Evolutionary conservation across 1,140 invertebrate genomes (phyloP), one percentile per base, ranked within the genome.

Genomic region (Gryllus bimaculatus): DNA sequence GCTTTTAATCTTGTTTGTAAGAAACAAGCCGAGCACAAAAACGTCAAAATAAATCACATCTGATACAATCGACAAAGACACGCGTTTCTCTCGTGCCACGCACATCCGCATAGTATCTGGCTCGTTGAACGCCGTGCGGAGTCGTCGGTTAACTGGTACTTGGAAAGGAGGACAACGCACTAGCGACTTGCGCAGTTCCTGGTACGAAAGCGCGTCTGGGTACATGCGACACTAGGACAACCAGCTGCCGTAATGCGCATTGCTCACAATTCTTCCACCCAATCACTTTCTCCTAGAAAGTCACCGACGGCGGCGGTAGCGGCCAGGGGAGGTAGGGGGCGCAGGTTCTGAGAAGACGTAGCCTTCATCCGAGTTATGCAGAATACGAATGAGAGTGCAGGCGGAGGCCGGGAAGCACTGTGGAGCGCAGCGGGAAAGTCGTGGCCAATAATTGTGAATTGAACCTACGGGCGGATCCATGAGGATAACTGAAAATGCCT

Each of bases 241-340:
- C 54, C 54, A 66, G 54, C 54, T 18, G 54, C 54, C 18, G 54
- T 18, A 66, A 66, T 66, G 54, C 54, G 10, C 7, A 18, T 66
- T 66, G 54, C 54, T 66, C 54, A 66, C 54, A 66, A 66, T 66
- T 66, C 54, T 66, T 66, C 54, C 18, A 66, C 10, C 10, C 18
- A 66, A 66, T 66, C 54, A 66, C 54, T 66, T 66, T 66, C 54
- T 66, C 54, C 54, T 66, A 66, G 54, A 66, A 66, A 66, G 54
- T 18, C 18, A 7, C 2, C 54, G 54, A 7, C 18, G 18, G 54
- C 10, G 54, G 54, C 54, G 1, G 54, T 66, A 66, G 54, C 10
- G 18, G 54, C 0, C 10, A 13, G 54, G 10, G 54, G 54, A 1
- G 10, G 54, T 66, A 13, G 10, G 54, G 18, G 26, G 26, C 26